Evolutionary conservation across 2,797 vertebrate species (phyloP), one percentile per base, ranked within the genome.

Genomic region (Botia kubotai): DNA sequence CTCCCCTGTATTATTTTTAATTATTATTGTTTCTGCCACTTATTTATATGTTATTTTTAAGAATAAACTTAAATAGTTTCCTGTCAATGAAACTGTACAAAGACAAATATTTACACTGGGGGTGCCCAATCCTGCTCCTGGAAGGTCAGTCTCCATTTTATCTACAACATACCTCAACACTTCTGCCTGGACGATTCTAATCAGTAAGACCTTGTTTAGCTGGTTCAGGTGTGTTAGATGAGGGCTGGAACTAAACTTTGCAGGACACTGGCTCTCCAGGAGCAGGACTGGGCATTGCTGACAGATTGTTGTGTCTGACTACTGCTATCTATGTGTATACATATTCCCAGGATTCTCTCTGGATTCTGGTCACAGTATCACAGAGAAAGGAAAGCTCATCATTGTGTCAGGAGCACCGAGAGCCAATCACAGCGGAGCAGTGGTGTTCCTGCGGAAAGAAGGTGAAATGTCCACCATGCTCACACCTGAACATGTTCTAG

Each of bases 341-440:
- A 69, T 90, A 83, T 46, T 55, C 87, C 79, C 75, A 99, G 98
- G 98, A 68, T 99, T 99, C 87, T 98, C 98, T 81, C 87, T 99
- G 70, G 98, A 99, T 86, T 96, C 97, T 4, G 97, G 98, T 23
- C 95, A 95, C 90, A 93, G 90, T 80, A 96, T 99, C 81, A 92
- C 93, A 57, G 94, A 88, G 73, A 87, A 94, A 7, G 90, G 94
- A 39, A 91, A 91, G 43, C 90, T 98, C 81, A 98, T 95, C 16
- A 95, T 99, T 84, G 98, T 99, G 74, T 95, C 98, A 13, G 98
- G 98, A 73, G 98, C 98, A 0, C 98, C 98, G 2, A 93, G 98
- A 94, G 95, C 96, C 75, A 96, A 97, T 91, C 97, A 99, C 88
- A 97, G 90, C 0, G 98, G 98, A 86, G 96, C 96, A 39, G 98